A percentile compares a stretch with the other conserved stretches of the same genome.
Conservation (phyloP, 2,797 vertebrate species). For the Cirrhinus mrigala region DNA sequence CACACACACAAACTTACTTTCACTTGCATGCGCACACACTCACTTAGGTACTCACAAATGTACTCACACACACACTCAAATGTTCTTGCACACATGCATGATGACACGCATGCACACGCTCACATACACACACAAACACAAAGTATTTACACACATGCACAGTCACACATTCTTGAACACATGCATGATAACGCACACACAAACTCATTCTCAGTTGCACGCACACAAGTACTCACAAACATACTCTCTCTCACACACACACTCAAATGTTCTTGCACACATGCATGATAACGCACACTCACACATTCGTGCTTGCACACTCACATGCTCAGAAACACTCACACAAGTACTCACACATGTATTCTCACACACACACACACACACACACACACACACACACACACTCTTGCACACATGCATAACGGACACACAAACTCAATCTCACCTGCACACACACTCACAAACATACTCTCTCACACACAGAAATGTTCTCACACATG, state of each 20-base stretch:
- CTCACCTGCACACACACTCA: background rate
- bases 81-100: too few species aligned
- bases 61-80: background rate
- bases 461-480: background rate
- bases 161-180: too few species aligned
- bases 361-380: conserved; percentile 29
- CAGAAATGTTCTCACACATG: background rate
- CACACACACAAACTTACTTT: background rate
- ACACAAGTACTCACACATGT: background rate
- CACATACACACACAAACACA: background rate
- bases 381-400: too few species aligned
- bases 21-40: background rate
- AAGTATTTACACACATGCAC: too few species aligned
- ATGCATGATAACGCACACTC: too few species aligned
- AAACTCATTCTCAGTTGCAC: background rate
- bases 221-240: background rate
- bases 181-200: background rate
- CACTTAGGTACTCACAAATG: background rate
- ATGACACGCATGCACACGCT: background rate
- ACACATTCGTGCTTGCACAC: too few species aligned
- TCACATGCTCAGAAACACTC: too few species aligned
- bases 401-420: too few species aligned
- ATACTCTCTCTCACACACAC: background rate
- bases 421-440: background rate
- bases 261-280: too few species aligned